Evolutionary conservation across 2,888 invertebrate genomes (phyloP), one percentile per base, ranked within the genome.

Genomic region (Leptinotarsa tumamoca): DNA sequence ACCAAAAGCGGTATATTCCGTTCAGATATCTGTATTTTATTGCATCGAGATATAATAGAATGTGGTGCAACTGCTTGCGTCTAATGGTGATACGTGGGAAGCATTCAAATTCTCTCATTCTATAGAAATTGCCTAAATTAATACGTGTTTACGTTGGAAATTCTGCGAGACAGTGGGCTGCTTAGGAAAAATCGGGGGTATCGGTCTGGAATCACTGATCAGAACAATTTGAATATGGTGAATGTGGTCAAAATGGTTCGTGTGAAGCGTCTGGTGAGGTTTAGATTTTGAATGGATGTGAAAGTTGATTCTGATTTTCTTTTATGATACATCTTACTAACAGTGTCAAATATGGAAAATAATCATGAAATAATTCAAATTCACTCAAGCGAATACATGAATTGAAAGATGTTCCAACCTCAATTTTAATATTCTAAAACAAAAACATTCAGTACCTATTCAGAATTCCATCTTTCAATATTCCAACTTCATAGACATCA

Each of bases 41-140:
- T 49, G 66, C 68, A 72, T 75, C 66, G 72, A 76, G 72, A 77
- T 80, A 77, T 74, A 81, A 81, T 80, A 72, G 76, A 79, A 75
- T 78, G 71, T 74, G 77, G 71, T 76, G 75, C 77, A 79, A 79
- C 80, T 80, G 81, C 77, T 80, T 78, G 81, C 73, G 69, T 78
- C 72, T 81, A 81, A 80, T 80, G 69, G 80, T 56, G 63, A 68
- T 63, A 81, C 81, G 80, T 81, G 81, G 67, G 49, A 52, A 61
- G 81, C 77, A 79, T 81, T 75, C 72, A 68, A 72, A 80, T 72
- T 72, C 73, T 67, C 75, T 75, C 58, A 79, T 79, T 80, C 78
- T 71, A 77, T 72, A 78, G 76, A 72, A 80, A 80, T 80, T 73
- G 76, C 77, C 78, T 76, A 80, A 79, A 81, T 81, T 81, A 80